These are phyloP conservation scores for Morus bassanus DNA, from an alignment of 2,797 vertebrate species.

Conservation along the genomic window DNA sequence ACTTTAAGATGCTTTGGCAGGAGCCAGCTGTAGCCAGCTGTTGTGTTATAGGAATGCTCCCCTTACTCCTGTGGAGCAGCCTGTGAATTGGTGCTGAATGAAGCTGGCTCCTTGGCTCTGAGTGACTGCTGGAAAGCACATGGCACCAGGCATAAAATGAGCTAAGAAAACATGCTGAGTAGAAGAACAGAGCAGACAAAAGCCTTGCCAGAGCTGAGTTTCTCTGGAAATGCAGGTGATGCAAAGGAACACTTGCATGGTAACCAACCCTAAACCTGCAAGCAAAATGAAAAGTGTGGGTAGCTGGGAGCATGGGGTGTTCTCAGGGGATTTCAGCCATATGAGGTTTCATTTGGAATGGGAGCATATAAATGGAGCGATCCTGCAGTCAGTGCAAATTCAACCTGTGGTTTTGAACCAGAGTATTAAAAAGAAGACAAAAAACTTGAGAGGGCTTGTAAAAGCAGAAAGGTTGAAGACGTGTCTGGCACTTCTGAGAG, in stretches of 20 bases:
- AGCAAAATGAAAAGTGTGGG: not conserved
- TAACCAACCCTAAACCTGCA: not conserved
- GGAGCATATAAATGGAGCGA: not conserved
- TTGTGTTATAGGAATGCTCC: not conserved
- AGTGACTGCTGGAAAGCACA: not conserved
- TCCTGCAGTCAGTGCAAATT: not conserved
- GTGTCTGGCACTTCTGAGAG: not conserved
- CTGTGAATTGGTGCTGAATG: conserved; percentile 4
- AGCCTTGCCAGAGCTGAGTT: not conserved
- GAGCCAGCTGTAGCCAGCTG: conserved; percentile 8
- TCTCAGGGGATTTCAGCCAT: not conserved
- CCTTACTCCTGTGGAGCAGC: not conserved
- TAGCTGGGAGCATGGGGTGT: not conserved
- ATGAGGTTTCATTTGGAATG: not conserved
- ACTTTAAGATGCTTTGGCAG: not conserved
- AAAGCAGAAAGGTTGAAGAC: not conserved
- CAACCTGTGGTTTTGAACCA: not conserved
- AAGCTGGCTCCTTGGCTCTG: not conserved
- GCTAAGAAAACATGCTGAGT: not conserved
- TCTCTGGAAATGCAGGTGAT: not conserved
- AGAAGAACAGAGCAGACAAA: not conserved
- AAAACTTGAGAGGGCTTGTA: not conserved
- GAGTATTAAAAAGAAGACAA: not conserved
- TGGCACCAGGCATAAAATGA: not conserved
- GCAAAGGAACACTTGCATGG: not conserved